Conservation (phyloP, 2,888 invertebrate species). For the Aspidiotus rigidus region DNA sequence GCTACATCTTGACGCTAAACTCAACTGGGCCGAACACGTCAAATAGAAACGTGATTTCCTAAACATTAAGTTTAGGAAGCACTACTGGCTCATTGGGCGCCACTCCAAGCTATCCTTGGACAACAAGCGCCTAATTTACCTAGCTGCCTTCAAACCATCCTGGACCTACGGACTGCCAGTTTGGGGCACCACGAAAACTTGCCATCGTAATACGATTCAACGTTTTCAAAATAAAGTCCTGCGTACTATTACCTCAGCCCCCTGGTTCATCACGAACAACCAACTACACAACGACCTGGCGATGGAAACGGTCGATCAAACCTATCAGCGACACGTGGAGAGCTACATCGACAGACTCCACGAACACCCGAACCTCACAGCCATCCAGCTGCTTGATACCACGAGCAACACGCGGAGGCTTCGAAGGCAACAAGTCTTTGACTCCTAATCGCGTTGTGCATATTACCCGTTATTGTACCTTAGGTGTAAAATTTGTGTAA, state of each 20-base stretch:
- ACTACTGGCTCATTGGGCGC: not conserved
- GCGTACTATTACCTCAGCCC: not conserved
- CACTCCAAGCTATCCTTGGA: not conserved
- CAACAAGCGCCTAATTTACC: not conserved
- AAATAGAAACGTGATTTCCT: not conserved
- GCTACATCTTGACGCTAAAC: slow-evolving; percentile 6
- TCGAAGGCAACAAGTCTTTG: not conserved
- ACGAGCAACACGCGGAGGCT: not conserved
- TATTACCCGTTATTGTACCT: too few species aligned
- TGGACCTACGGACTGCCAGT: slow-evolving; percentile 7
- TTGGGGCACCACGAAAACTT: slow-evolving; percentile 1
- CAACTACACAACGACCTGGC: slow-evolving; percentile 9
- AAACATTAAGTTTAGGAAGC: slow-evolving; percentile 1
- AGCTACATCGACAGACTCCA: slow-evolving; percentile 4
- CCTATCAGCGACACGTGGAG: not conserved
- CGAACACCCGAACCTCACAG: not conserved
- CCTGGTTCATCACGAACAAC: slow-evolving; percentile 10
- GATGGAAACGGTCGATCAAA: slow-evolving; percentile 1
- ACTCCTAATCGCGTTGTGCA: not conserved
- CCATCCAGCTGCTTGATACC: slow-evolving; percentile 7
- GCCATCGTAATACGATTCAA: not conserved
- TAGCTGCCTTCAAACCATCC: not conserved
- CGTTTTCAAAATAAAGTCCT: slow-evolving; percentile 12
- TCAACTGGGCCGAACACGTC: slow-evolving; percentile 8
- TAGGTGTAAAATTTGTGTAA: too few species aligned